These are phyloP conservation scores for Artemisiospiza belli DNA, from an alignment of 2,113 vertebrate genomes.

Conservation along the genomic window DNA sequence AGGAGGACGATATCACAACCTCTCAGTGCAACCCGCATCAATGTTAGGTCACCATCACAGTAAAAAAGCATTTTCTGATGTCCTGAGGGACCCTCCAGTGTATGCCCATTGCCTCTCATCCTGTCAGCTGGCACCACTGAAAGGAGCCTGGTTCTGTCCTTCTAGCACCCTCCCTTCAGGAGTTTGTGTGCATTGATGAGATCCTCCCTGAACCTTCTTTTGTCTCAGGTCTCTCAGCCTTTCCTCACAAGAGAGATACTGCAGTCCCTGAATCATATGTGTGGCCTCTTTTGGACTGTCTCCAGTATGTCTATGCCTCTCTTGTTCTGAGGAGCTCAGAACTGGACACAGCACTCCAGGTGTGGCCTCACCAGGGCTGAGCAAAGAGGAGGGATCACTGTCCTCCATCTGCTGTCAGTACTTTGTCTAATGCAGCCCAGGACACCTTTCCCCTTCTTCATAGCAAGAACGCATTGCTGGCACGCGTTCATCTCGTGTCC, in stretches of 20 bases:
- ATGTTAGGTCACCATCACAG: neutral
- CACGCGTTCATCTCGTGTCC: accelerated
- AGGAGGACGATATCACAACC: neutral
- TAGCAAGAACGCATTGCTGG: neutral
- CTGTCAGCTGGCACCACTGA: neutral
- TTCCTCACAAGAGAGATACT: neutral
- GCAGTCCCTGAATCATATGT: neutral
- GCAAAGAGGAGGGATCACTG: neutral
- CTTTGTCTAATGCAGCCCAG: neutral
- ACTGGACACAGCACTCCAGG: neutral
- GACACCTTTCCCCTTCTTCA: neutral
- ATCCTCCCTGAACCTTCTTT: neutral
- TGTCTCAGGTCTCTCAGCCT: neutral
- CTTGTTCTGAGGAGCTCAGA: neutral
- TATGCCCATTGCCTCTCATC: neutral
- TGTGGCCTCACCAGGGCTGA: neutral
- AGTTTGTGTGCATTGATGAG: neutral
- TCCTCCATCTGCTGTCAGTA: accelerated
- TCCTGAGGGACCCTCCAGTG: neutral
- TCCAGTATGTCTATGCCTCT: neutral
- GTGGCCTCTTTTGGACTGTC: neutral
- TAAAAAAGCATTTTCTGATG: neutral
- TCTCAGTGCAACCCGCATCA: neutral
- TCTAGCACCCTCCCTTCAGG: neutral
- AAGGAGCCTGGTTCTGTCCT: neutral